A percentile compares a stretch with the other conserved stretches of the same genome.
phyloP scores from a whole-genome alignment of 37 sponge, comb jelly and placozoan genomes.

The Lycopodina hypogea region DNA sequence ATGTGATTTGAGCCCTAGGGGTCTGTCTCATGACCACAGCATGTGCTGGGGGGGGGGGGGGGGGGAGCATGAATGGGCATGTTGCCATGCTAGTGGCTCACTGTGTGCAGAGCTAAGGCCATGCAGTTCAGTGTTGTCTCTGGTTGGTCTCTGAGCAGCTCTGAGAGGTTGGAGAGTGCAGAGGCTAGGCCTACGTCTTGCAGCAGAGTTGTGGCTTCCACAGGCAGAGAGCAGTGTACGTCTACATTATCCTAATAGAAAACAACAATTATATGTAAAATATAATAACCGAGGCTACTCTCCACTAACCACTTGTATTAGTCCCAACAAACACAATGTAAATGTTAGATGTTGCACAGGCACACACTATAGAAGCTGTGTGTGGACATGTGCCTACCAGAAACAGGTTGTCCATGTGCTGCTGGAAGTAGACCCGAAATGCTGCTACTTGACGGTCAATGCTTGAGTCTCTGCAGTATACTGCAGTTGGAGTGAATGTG shows the following conservation, averaged over 20 bases:
- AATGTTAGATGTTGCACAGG: no score
- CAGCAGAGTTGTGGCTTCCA: slow-evolving; percentile 35
- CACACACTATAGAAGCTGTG: no score
- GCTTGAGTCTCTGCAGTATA: slow-evolving; percentile 12
- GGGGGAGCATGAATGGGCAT: no score
- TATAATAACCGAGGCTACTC: background rate
- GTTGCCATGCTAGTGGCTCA: no score
- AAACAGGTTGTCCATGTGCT: background rate
- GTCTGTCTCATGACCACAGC: no score
- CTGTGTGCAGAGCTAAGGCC: slow-evolving; percentile 56
- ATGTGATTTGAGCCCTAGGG: no score
- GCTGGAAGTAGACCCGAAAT: slow-evolving; percentile 51
- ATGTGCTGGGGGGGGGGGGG: no score
- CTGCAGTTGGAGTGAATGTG: background rate
- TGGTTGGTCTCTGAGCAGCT: slow-evolving; percentile 42
- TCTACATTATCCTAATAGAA: slow-evolving; percentile 52
- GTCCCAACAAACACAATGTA: no score
- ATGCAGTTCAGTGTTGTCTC: slow-evolving; percentile 48
- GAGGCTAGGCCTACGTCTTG: slow-evolving; percentile 15
- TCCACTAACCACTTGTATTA: background rate
- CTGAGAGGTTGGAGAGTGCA: slow-evolving; percentile 23
- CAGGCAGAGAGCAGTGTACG: slow-evolving; percentile 26
- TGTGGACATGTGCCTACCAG: slow-evolving; percentile 21
- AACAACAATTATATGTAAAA: background rate
- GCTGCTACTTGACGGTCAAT: slow-evolving; percentile 18